A percentile compares a stretch with the other conserved stretches of the same genome.
Evolutionary conservation across 2,888 invertebrate genomes (phyloP).

Genomic region (Platycnemis pennipes): DNA sequence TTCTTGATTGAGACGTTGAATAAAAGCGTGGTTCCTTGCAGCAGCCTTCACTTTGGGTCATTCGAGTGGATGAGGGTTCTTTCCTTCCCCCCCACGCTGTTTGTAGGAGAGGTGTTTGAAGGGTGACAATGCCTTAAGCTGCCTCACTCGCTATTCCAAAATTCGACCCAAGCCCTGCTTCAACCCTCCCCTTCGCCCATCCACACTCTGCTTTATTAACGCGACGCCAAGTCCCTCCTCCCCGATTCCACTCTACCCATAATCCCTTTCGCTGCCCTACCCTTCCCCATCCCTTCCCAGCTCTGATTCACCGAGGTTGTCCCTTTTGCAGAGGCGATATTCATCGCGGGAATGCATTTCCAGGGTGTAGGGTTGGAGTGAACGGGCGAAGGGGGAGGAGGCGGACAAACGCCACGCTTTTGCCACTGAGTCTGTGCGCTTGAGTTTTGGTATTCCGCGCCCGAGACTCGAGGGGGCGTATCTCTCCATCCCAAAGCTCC

Average conservation of each 20-base stretch:
- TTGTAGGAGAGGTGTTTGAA: background rate
- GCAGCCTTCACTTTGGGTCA: background rate
- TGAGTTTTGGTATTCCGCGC: too few species aligned
- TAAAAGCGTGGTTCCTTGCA: background rate
- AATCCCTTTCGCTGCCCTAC: too few species aligned
- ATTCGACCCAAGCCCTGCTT: too few species aligned
- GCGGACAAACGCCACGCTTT: too few species aligned
- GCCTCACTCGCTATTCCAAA: too few species aligned
- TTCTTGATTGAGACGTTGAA: background rate
- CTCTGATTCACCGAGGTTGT: background rate
- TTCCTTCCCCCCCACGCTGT: background rate
- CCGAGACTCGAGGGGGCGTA: too few species aligned
- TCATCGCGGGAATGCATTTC: constrained; percentile 9
- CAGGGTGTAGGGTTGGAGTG: too few species aligned
- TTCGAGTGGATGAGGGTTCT: background rate
- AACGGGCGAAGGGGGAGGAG: too few species aligned
- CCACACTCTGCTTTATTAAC: background rate
- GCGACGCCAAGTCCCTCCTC: background rate
- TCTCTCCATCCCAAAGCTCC: too few species aligned
- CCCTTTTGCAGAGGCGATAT: background rate
- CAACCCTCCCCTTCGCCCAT: background rate
- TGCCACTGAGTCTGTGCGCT: too few species aligned
- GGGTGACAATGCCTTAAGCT: background rate
- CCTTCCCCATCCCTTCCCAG: background rate
- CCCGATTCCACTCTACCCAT: background rate